Evolutionary conservation across 2,113 vertebrate species (phyloP), one percentile per base, ranked within the genome.

Genomic region (Oostethus manadensis): DNA sequence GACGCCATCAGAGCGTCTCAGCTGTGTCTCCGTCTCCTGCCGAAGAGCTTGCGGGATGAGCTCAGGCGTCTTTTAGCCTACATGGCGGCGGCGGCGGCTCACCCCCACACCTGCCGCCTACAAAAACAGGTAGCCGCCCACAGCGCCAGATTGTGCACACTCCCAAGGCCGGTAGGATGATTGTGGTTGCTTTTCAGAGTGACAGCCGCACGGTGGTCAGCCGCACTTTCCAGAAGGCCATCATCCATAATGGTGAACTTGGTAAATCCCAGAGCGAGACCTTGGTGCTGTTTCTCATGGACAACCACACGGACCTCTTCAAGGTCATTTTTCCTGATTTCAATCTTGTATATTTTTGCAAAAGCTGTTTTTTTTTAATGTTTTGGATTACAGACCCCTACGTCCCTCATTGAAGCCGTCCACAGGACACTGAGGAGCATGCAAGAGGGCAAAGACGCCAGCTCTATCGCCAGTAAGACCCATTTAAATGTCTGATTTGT

Each of bases 211-310:
- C 62, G 0, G 79, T 89, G 40, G 71, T 93, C 23, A 78, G 88
- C 76, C 92, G 89, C 82, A 88, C 78, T 43, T 93, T 90, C 77
- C 84, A 87, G 16, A 93, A 88, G 77, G 90, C 90, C 47, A 66
- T 94, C 51, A 48, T 95, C 38, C 90, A 88, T 68, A 91, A 64
- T 74, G 87, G 87, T 61, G 82, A 79, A 7, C 53, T 94, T 53
- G 81, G 84, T 63, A 91, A 89, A 70, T 35, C 61, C 0, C 87
- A 86, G 46, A 78, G 83, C 59, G 93, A 94, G 51, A 75, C 84
- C 14, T 79, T 93, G 58, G 60, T 91, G 21, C 59, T 83, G 9
- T 94, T 95, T 83, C 83, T 94, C 26, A 84, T 92, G 87, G 90
- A 94, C 53, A 84, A 86, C 69, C 82, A 84, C 50, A 71, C 68